Base-by-base conservation (phyloP, 2,797 vertebrate genomes). In the Phrynocephalus forsythii region DNA sequence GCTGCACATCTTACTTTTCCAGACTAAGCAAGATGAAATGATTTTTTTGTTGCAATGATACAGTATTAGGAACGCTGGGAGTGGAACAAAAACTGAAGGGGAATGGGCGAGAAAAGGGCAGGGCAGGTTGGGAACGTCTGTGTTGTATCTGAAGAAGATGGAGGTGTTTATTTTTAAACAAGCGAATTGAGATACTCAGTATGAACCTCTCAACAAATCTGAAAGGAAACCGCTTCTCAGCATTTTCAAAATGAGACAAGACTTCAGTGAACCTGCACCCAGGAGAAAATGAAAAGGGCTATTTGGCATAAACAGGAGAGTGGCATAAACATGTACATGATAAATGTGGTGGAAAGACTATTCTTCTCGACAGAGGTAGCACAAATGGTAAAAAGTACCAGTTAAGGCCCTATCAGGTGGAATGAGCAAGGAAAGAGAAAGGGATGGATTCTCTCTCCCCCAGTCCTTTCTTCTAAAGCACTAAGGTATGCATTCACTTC, bases 201-300 rank as follows among this genome's bases (percentile, higher is more conserved):
- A 56, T 26, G 48, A 63, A 60, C 30, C 60, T 6, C 5, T 75
- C 83, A 63, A 33, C 24, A 28, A 60, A 75, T 60, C 5, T 60
- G 71, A 60, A 71, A 83, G 81, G 20, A 71, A 71, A 50, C 26
- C 48, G 60, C 33, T 60, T 79, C 24, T 52, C 67, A 9, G 24
- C 13, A 38, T 66, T 79, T 69, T 71, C 56, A 4, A 82, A 82
- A 81, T 30, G 56, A 28, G 24, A 26, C 22, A 75, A 38, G 56
- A 75, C 71, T 87, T 60, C 48, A 66, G 4, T 87, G 71, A 82
- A 87, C 82, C 33, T 33, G 3, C 28, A 18, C 38, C 28, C 67
- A 26, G 60, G 60, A 38, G 56, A 87, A 82, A 82, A 28, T 82
- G 22, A 84, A 56, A 73, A 84, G 44, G 63, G 56, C 72, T 56